Base-by-base conservation (phyloP, 2,888 invertebrate genomes). In the Drosophila prolongata region DNA sequence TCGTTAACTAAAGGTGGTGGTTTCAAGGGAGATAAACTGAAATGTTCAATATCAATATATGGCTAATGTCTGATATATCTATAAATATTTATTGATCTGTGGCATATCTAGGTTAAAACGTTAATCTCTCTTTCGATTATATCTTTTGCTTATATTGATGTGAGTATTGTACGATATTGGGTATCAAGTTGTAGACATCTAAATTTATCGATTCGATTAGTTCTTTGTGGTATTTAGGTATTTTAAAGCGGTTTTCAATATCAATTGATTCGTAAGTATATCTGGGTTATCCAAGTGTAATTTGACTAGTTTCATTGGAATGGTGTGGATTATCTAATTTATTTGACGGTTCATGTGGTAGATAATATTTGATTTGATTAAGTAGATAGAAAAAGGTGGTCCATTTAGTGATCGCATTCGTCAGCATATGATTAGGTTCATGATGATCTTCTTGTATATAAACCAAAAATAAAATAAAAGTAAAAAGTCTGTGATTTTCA, bases 321-420 rank as follows among this genome's bases (percentile, higher is more conserved):
- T 71, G 66, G 37, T 70, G 80, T 85, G 71, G 75, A 85, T 85
- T 79, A 79, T 56, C 83, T 85, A 81, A 65, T 76, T 49, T 68
- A 46, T 46, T 19, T 53, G 56, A 56, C 53, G 60, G 56, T 61
- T 75, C 65, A 55, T 47, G 30, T 38, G 42, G 57, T 38, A 14
- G 37, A 40, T 58, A 58, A 46, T 50, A 34, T 68, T 58, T 69
- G 59, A 38, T 69, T 66, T 44, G 50, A 69, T 70, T 56, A 73
- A 65, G 60, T 86, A 86, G 76, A 86, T 62, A 62, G 62, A 90
- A 89, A 35, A 90, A 85, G 90, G 90, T 91, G 90, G 90, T 90
- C 91, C 91, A 90, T 90, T 90, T 88, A 81, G 90, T 90, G 87
- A 87, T 90, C 89, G 90, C 87, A 71, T 83, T 88, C 81, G 86